A percentile compares a stretch with the other conserved stretches of the same genome.
Conservation (phyloP, 2,888 invertebrate species). For the Drosophila subquinaria region DNA sequence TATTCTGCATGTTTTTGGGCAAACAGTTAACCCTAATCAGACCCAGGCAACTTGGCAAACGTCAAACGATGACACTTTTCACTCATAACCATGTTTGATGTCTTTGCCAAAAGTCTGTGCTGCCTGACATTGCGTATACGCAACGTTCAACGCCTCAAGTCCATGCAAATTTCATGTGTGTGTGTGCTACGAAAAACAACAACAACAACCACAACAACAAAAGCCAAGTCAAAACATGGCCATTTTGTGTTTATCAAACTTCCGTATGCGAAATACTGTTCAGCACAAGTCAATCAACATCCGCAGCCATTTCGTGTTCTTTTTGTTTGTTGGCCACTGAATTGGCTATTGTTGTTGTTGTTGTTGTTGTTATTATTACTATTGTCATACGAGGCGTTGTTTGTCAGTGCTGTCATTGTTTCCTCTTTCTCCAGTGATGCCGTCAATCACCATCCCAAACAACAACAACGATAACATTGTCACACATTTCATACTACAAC, state of each 20-base stretch:
- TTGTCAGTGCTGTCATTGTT: constrained; percentile 47
- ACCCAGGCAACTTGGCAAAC: constrained; percentile 12
- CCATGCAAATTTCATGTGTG: constrained; percentile 41
- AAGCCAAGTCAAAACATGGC: constrained; percentile 37
- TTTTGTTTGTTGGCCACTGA: constrained; percentile 28
- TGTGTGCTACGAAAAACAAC: constrained; percentile 8
- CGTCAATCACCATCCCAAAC: constrained; percentile 51
- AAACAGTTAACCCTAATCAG: constrained; percentile 47
- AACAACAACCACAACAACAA: constrained; percentile 16
- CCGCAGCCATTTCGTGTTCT: constrained; percentile 57
- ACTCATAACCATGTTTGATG: constrained; percentile 25
- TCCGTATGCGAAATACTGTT: constrained; percentile 64
- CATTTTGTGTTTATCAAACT: constrained; percentile 75
- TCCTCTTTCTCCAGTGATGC: constrained; percentile 42
- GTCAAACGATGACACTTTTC: constrained; percentile 27
- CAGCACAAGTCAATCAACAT: constrained; percentile 76
- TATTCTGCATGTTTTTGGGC: constrained; percentile 13
- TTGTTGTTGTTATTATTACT: constrained; percentile 29
- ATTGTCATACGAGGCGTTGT: constrained; percentile 36
- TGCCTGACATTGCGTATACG: constrained; percentile 42
- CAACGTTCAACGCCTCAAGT: constrained; percentile 16
- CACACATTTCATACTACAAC: constrained; percentile 1
- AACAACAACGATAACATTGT: constrained; percentile 16
- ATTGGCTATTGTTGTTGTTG: constrained; percentile 20
- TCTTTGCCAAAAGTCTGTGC: constrained; percentile 25